phyloP scores from a whole-genome alignment of 1,140 invertebrate species.

The Trachymyrmex septentrionalis region DNA sequence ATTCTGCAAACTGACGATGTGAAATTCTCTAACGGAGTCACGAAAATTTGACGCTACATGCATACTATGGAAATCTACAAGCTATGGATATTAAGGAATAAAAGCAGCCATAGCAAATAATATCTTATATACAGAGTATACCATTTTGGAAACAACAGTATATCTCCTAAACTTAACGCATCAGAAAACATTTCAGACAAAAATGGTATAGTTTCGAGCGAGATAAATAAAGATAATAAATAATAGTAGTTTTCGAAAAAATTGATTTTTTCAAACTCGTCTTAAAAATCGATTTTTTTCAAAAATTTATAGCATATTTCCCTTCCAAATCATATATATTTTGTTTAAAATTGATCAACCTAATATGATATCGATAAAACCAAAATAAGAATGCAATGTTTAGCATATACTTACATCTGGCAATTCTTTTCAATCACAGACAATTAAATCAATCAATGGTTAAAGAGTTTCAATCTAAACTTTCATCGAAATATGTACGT shows the following conservation, averaged over 20 bases:
- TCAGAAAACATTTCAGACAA: too few relatives aligned
- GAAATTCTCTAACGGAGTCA: slow-evolving; percentile 30
- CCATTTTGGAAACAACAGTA: neutral
- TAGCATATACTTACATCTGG: neutral
- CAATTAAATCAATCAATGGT: neutral
- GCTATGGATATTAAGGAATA: slow-evolving; percentile 10
- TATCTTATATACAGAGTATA: neutral
- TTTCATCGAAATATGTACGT: slow-evolving; percentile 6
- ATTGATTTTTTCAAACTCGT: too few relatives aligned
- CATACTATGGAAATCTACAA: slow-evolving; percentile 9
- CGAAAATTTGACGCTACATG: slow-evolving; percentile 30
- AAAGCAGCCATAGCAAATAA: slow-evolving; percentile 10
- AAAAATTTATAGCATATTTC: too few relatives aligned
- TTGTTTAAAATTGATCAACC: neutral
- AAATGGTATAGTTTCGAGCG: too few relatives aligned
- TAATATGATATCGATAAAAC: neutral
- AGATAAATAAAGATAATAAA: too few relatives aligned
- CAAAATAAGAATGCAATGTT: neutral
- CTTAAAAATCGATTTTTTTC: too few relatives aligned
- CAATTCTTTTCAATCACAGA: neutral
- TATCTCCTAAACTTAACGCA: too few relatives aligned
- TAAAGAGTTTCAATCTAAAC: slow-evolving; percentile 6
- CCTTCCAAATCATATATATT: too few relatives aligned
- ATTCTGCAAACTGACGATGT: slow-evolving; percentile 50
- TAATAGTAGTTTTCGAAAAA: too few relatives aligned